A percentile compares a stretch with the other conserved stretches of the same genome.
Evolutionary conservation across 2,113 vertebrate genomes (phyloP).

Genomic region (Pleuronectes platessa): DNA sequence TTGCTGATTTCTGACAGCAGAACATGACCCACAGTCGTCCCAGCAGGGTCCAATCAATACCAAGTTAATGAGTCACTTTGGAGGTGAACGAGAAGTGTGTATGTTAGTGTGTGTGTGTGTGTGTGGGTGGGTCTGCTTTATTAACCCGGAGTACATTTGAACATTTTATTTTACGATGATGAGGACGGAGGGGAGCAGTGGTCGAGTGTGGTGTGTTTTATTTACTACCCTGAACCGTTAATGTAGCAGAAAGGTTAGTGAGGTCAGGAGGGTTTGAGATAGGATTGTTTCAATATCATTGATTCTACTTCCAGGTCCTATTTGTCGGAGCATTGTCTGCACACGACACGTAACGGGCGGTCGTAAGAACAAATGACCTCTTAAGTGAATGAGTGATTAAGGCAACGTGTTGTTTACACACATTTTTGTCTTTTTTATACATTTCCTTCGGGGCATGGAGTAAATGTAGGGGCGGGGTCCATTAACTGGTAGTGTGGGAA

Average conservation of each 20-base stretch:
- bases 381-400: background rate
- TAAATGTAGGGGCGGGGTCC: background rate
- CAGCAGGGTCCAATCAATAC: slow-evolving; percentile 53
- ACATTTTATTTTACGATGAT: slow-evolving; percentile 39
- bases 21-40: slow-evolving; percentile 46
- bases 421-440: background rate
- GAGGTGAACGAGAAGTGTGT: slow-evolving; percentile 12
- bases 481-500: too few relatives aligned
- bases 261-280: slow-evolving; percentile 29
- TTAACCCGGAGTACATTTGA: background rate
- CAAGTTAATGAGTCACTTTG: slow-evolving; percentile 65
- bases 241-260: slow-evolving; percentile 21
- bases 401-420: background rate
- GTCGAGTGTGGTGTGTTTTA: slow-evolving; percentile 20
- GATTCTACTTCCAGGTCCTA: slow-evolving; percentile 30
- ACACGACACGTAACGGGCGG: background rate
- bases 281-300: slow-evolving; percentile 23
- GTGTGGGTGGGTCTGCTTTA: too few relatives aligned
- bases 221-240: slow-evolving; percentile 31
- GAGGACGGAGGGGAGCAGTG: slow-evolving; percentile 2
- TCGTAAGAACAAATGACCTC: background rate
- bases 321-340: slow-evolving; percentile 19
- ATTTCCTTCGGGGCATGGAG: background rate
- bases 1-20: slow-evolving; percentile 62
- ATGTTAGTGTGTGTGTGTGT: background rate